phyloP scores from a whole-genome alignment of 2,113 vertebrate species.

The Dipodomys ordii region DNA sequence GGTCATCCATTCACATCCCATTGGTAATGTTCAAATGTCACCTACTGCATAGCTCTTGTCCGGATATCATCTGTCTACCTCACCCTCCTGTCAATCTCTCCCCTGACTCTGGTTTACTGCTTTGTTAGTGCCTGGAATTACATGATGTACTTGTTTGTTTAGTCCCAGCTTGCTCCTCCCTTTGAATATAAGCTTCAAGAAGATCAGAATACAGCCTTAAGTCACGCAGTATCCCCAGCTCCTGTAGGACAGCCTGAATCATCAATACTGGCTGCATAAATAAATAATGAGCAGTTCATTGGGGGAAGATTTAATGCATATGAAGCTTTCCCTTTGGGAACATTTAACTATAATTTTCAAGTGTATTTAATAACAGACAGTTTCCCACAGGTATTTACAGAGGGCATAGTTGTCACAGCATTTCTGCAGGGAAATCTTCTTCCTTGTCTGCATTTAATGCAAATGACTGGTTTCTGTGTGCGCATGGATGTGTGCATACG shows the following conservation, averaged over 20 bases:
- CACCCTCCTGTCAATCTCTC: neutral
- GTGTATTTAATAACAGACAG: conserved; percentile 3
- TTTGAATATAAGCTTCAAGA: neutral
- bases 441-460: neutral
- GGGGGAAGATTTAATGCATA: neutral
- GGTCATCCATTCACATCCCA: neutral
- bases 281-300: neutral
- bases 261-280: conserved; percentile 1
- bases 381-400: neutral
- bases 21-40: neutral
- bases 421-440: conserved; percentile 13
- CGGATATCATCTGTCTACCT: too few species aligned
- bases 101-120: neutral
- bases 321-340: neutral
- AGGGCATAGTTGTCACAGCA: neutral
- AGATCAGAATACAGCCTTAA: neutral
- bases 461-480: neutral
- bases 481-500: too few species aligned
- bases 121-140: neutral
- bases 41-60: neutral
- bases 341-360: conserved; percentile 4
- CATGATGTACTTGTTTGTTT: neutral
- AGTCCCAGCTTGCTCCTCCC: neutral
- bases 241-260: neutral
- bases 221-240: neutral